Conservation (phyloP, 2,797 vertebrate species). For the Numenius phaeopus region DNA sequence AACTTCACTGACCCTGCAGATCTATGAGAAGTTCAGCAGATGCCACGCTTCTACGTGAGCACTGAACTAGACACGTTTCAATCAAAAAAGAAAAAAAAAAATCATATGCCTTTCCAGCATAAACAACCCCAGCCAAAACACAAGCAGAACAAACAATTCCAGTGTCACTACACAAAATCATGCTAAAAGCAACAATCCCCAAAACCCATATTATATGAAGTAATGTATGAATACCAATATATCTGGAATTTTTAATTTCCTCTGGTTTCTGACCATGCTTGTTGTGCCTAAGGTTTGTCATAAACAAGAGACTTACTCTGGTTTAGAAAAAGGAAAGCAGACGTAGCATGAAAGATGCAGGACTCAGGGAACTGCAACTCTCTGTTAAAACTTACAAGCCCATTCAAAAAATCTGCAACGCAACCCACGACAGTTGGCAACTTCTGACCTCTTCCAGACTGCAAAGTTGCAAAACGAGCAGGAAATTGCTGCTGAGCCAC, state of each 20-base stretch:
- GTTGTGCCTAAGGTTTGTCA: not conserved
- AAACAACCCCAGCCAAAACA: not conserved
- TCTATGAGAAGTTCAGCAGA: not conserved
- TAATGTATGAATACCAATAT: not conserved
- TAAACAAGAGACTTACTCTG: not conserved
- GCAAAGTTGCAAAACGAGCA: not conserved
- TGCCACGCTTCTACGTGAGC: fast-evolving
- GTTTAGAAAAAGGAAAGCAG: not conserved
- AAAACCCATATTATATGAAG: not conserved
- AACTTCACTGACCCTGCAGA: not conserved
- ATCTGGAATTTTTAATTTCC: not conserved
- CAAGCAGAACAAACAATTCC: not conserved
- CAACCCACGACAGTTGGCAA: not conserved
- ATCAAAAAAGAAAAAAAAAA: no score
- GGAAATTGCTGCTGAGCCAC: not conserved
- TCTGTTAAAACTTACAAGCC: not conserved
- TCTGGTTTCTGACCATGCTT: not conserved
- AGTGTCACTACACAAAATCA: not conserved
- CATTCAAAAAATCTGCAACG: not conserved
- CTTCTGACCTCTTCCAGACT: fast-evolving
- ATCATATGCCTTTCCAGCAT: not conserved
- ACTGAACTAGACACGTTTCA: not conserved
- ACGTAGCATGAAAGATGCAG: not conserved
- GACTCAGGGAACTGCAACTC: not conserved
- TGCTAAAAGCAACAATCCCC: not conserved